These are phyloP conservation scores for Emys orbicularis DNA, from an alignment of 2,797 vertebrate genomes.

Conservation along the genomic window DNA sequence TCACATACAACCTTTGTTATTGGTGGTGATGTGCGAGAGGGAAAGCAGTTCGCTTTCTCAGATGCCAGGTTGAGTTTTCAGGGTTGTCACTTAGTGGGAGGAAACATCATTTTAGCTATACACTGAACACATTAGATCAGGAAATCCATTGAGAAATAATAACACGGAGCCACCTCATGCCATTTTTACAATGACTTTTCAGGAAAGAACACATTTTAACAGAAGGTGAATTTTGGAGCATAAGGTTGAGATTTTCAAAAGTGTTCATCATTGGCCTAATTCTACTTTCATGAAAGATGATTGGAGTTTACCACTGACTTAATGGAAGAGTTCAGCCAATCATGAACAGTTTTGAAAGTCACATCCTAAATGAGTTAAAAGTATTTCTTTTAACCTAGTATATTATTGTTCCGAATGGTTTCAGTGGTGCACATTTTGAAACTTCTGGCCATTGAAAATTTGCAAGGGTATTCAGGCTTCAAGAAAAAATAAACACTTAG, in stretches of 20 bases:
- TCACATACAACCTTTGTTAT: background rate
- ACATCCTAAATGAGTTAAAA: background rate
- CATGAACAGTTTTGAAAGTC: background rate
- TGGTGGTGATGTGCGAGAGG: background rate
- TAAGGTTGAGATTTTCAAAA: background rate
- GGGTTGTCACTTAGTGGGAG: background rate
- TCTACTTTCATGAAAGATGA: background rate
- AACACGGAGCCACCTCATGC: background rate
- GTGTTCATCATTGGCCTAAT: background rate
- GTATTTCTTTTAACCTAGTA: background rate
- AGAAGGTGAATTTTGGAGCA: constrained; percentile 7
- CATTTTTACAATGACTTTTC: background rate
- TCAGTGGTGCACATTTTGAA: background rate
- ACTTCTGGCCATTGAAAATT: background rate
- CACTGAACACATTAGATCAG: background rate
- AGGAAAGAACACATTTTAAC: background rate
- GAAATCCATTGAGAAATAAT: background rate
- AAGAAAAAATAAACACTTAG: background rate
- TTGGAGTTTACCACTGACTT: background rate
- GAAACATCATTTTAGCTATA: background rate
- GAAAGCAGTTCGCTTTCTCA: background rate
- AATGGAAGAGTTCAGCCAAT: background rate
- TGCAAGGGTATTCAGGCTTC: background rate
- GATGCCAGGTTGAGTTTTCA: constrained; percentile 6
- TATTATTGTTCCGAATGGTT: background rate